phyloP scores from a whole-genome alignment of 2,888 invertebrate genomes.

The Drosophila seclusa region DNA sequence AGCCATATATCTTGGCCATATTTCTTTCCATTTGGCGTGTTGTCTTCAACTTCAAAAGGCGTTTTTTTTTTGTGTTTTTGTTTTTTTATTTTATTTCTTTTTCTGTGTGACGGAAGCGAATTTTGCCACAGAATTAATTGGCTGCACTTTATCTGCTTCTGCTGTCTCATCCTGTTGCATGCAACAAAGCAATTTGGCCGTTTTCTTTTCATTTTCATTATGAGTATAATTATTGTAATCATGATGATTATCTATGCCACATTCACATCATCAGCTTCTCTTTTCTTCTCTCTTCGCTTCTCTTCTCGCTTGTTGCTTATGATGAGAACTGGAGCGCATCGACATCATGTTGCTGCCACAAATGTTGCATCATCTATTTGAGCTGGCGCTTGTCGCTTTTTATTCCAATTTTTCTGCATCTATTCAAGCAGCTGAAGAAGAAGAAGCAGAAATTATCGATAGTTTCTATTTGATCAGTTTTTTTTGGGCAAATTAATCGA shows the following conservation, averaged over 20 bases:
- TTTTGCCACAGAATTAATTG: slow-evolving; percentile 53
- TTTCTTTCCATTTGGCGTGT: slow-evolving; percentile 9
- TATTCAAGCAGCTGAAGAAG: neutral
- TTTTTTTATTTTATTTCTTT: neutral
- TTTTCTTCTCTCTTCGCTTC: slow-evolving; percentile 14
- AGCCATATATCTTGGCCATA: neutral
- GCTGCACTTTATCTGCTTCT: slow-evolving; percentile 28
- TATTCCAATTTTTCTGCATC: neutral
- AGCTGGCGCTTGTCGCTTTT: slow-evolving; percentile 13
- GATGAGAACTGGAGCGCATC: slow-evolving; percentile 71
- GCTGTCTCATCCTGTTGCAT: slow-evolving; percentile 38
- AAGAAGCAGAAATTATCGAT: neutral
- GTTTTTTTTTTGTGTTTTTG: neutral
- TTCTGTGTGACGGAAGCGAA: slow-evolving; percentile 35
- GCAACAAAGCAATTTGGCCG: slow-evolving; percentile 72
- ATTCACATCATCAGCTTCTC: slow-evolving; percentile 33
- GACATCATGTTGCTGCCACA: slow-evolving; percentile 46
- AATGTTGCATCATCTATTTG: slow-evolving; percentile 65
- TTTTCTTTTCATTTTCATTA: slow-evolving; percentile 47
- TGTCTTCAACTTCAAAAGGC: slow-evolving; percentile 46
- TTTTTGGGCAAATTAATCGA: neutral
- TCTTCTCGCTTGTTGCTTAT: slow-evolving; percentile 34
- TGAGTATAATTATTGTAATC: slow-evolving; percentile 7
- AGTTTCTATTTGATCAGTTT: neutral
- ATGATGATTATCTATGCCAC: slow-evolving; percentile 36